Base-by-base conservation (phyloP, 2,113 vertebrate species). In the Malurus melanocephalus region DNA sequence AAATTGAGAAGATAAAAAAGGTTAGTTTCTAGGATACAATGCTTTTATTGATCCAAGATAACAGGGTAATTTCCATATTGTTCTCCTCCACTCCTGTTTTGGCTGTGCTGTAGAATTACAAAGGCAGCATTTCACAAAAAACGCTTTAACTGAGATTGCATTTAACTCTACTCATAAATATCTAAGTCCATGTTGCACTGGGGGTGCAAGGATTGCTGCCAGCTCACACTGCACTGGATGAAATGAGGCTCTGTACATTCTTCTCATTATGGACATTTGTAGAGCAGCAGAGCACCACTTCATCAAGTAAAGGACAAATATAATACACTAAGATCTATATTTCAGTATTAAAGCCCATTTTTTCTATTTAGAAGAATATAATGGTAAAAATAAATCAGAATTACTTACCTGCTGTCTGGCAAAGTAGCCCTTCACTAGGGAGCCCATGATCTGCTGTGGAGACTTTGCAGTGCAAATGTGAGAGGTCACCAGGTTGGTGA, bases 371-470 rank as follows among this genome's bases (percentile, higher is more conserved):
- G 10, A 52, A 55, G 6, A 74, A 9, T 18, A 16, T 5, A 68
- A 65, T 2, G 20, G 67, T 51, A 79, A 78, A 79, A 80, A 65
- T 40, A 42, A 46, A 60, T 10, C 18, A 62, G 22, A 78, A 26
- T 14, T 13, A 43, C 92, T 96, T 73, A 99, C 99, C 98, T 99
- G 98, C 94, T 98, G 98, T 69, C 97, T 98, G 42, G 98, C 98
- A 92, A 99, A 99, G 93, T 98, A 99, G 87, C 98, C 98, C 96
- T 99, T 99, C 88, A 99, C 97, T 90, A 99, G 96, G 24, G 98
- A 98, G 62, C 99, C 99, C 99, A 99, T 99, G 93, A 99, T 97
- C 97, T 99, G 99, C 94, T 99, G 99, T 5, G 99, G 98, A 40
- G 99, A 99, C 88, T 98, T 98, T 85, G 99, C 98, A 42, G 98